Evolutionary conservation across 2,113 vertebrate genomes (phyloP).

Genomic region (Embiotoca jacksoni): DNA sequence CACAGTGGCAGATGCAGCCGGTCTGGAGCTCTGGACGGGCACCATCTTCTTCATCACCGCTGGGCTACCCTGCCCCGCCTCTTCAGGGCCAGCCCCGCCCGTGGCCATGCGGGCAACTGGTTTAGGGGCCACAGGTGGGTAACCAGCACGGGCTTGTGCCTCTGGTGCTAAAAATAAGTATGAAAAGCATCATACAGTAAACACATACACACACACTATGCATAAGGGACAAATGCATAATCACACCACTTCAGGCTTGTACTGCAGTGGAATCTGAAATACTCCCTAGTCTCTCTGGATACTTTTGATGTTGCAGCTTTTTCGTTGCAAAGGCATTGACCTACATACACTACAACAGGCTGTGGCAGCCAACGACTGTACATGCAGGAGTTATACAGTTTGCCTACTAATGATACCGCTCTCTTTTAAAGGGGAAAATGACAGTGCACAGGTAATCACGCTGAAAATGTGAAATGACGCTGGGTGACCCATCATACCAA

Average conservation of each 20-base stretch:
- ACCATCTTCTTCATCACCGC: conserved; percentile 85
- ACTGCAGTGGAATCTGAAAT: conserved; percentile 65
- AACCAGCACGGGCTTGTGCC: conserved; percentile 62
- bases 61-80: conserved; percentile 71
- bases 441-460: conserved; percentile 50
- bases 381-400: conserved; percentile 25
- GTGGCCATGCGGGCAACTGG: conserved; percentile 71
- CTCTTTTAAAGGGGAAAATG: conserved; percentile 19
- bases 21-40: conserved; percentile 85
- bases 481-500: conserved; percentile 49
- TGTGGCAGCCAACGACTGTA: conserved; percentile 51
- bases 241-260: conserved; percentile 49
- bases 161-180: conserved; percentile 64
- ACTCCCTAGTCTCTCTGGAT: conserved; percentile 58
- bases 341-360: conserved; percentile 72
- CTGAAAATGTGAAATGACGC: conserved; percentile 49
- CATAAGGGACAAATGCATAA: conserved; percentile 34
- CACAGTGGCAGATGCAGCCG: conserved; percentile 44
- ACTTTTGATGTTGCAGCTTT: conserved; percentile 75
- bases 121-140: conserved; percentile 80
- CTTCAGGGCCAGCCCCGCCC: conserved; percentile 61
- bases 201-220: conserved; percentile 33
- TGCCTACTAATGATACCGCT: background rate
- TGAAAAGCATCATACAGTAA: conserved; percentile 29
- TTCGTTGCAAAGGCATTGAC: conserved; percentile 73